A percentile compares a stretch with the other conserved stretches of the same genome.
These are phyloP conservation scores for Actinia tenebrosa DNA, from an alignment of 64 coral and sea anemone species.

Conservation along the genomic window DNA sequence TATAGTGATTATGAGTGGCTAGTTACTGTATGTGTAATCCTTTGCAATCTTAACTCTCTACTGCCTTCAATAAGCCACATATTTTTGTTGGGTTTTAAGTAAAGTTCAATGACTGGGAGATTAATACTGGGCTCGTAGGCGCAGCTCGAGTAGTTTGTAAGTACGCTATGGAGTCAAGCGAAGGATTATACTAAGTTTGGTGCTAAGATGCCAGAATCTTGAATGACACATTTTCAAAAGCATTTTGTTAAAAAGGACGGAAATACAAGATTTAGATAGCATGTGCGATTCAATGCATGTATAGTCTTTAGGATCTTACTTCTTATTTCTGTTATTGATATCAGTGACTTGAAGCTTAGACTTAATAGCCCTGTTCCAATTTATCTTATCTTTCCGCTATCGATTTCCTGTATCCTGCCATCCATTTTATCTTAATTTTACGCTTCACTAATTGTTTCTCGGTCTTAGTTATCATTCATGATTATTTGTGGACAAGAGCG, in stretches of 20 bases:
- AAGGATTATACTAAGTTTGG: not conserved
- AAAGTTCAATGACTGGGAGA: not conserved
- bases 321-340: not conserved
- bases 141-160: not conserved
- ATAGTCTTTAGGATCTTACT: too few species aligned
- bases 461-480: not conserved
- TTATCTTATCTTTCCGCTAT: not conserved
- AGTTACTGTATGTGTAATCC: not conserved
- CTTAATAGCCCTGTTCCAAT: not conserved
- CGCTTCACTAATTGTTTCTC: not conserved
- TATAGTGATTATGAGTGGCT: not conserved
- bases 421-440: not conserved
- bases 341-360: not conserved
- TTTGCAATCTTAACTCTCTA: not conserved
- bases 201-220: not conserved
- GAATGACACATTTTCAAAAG: not conserved
- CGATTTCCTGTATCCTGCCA: not conserved
- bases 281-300: not conserved
- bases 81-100: not conserved
- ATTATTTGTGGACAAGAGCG: not conserved
- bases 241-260: not conserved
- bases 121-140: not conserved
- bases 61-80: not conserved
- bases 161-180: not conserved
- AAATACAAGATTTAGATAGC: not conserved